phyloP scores from a whole-genome alignment of 2,113 vertebrate genomes.

The Grus americana region DNA sequence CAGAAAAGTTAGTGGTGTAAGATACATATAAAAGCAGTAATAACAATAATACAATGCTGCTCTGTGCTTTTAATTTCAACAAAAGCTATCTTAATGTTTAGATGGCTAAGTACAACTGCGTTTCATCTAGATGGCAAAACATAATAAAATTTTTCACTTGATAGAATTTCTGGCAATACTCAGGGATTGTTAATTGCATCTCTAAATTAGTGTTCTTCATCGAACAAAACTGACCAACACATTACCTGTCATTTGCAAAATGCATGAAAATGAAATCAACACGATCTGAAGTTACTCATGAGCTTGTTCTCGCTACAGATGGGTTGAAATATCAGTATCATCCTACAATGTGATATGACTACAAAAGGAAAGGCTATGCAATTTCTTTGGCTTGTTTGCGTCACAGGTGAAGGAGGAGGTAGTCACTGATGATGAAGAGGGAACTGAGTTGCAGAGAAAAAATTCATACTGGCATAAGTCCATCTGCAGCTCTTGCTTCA shows the following conservation, averaged over 20 bases:
- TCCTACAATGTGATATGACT: neutral
- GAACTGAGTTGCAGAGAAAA: neutral
- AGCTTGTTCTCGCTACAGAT: neutral
- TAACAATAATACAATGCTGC: neutral
- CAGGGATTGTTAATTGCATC: neutral
- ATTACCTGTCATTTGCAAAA: neutral
- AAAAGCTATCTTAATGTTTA: neutral
- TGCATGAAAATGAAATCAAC: neutral
- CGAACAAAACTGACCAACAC: neutral
- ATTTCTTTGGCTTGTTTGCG: neutral
- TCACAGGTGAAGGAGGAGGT: neutral
- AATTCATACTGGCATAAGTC: neutral
- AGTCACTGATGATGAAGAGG: neutral
- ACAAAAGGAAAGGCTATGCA: neutral
- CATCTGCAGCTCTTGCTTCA: neutral
- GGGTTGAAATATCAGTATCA: neutral
- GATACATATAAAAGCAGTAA: neutral
- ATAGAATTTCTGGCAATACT: neutral
- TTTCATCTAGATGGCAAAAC: neutral
- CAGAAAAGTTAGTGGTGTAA: neutral
- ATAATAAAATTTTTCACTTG: neutral
- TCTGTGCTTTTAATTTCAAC: neutral
- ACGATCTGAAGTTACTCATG: neutral
- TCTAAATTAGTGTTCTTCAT: neutral
- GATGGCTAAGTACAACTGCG: neutral